Evolutionary conservation across 1,140 invertebrate genomes (phyloP), one percentile per base, ranked within the genome.

Genomic region (Mactra quadrangularis): DNA sequence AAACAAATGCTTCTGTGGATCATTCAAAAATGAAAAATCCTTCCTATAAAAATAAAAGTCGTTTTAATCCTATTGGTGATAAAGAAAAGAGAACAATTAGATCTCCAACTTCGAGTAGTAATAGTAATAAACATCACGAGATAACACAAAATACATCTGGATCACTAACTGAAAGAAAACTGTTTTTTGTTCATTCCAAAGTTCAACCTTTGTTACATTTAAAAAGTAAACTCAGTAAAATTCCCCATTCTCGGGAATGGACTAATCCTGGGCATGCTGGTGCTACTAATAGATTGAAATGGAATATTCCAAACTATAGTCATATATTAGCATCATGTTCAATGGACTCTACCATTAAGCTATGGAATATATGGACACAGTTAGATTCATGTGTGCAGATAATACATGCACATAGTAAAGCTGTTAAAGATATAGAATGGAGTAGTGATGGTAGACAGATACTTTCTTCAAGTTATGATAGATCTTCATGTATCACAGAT

Each of bases 221-320:
- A 15, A 81, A 84, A 6, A 71, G 74, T 4, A 57, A 33, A 25
- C 19, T 13, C 19, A 79, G 70, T 59, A 85, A 70, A 62, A 83
- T 81, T 77, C 78, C 89, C 29, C 50, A 41, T n/a, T 78, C 79
- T 68, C 19, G 62, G 22, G 78, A 84, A 31, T 64, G 72, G 64
- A 35, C 64, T 29, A 83, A 86, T 50, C 38, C 57, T 38, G 89
- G 59, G 33, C 89, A 91, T 84, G 47, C 53, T 45, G 83, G 87
- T 22, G 85, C 79, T 0, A 70, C 90, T 17, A 92, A 89, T 60
- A 86, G 87, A 62, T 38, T 91, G 7, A 81, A 85, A 60, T 92
- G 92, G 92, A 91, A 90, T 78, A 27, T 66, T 59, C 45, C 87
- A 78, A 70, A 84, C 27, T 92, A 87, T 62, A 90, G 97, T 83